Evolutionary conservation across 2,797 vertebrate species (phyloP).

Genomic region (Leontopithecus rosalia): DNA sequence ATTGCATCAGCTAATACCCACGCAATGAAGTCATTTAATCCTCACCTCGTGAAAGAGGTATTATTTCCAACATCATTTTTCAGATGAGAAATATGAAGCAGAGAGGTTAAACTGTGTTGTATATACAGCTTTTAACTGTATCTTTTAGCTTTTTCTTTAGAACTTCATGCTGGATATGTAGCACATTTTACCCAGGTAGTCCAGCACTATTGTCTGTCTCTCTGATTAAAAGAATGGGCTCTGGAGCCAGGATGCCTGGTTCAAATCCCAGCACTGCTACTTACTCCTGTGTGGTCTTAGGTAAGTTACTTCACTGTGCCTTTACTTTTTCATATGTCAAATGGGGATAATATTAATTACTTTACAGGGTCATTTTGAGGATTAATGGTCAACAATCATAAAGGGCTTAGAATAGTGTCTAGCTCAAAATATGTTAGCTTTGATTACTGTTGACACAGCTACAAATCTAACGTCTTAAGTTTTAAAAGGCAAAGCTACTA

Average conservation of each 20-base stretch:
- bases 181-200: background rate
- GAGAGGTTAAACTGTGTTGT: background rate
- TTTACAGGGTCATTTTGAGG: background rate
- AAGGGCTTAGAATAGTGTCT: background rate
- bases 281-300: background rate
- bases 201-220: background rate
- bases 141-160: background rate
- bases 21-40: background rate
- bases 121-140: background rate
- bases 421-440: background rate
- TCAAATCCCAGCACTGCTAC: background rate
- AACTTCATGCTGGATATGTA: background rate
- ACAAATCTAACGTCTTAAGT: background rate
- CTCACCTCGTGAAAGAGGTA: background rate
- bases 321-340: background rate
- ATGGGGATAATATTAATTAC: background rate
- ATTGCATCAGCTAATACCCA: background rate
- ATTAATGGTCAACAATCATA: background rate
- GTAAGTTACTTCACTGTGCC: background rate
- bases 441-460: background rate
- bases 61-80: background rate
- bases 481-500: slow-evolving; percentile 15
- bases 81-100: background rate
- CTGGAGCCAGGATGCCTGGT: background rate
- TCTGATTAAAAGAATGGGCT: background rate